phyloP scores from a whole-genome alignment of 2,888 invertebrate species.

The Aelia acuminata region DNA sequence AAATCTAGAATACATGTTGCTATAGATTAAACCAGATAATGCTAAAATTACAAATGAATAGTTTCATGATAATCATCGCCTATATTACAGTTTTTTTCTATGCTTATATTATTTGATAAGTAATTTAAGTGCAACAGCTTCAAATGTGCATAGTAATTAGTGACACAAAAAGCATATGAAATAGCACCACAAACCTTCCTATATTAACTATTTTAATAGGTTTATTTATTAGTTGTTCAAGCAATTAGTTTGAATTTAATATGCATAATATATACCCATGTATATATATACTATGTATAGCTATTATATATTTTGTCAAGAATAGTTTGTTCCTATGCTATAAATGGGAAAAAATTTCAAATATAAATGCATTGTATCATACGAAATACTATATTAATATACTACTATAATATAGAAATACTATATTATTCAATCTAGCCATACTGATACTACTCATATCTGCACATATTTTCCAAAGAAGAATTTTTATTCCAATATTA shows the following conservation, averaged over 20 bases:
- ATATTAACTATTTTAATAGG: not conserved
- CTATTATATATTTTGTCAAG: not conserved
- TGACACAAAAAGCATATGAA: constrained; percentile 40
- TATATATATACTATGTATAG: not conserved
- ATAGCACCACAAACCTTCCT: constrained; percentile 43
- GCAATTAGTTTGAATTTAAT: constrained; percentile 36
- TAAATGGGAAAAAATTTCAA: too few relatives aligned
- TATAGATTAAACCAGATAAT: too few relatives aligned
- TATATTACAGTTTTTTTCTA: not conserved
- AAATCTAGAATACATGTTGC: too few relatives aligned
- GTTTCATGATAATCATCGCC: not conserved
- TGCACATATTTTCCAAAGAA: too few relatives aligned
- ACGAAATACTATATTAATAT: too few relatives aligned
- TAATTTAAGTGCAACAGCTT: not conserved
- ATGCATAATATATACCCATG: not conserved
- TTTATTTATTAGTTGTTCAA: not conserved
- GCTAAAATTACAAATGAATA: not conserved
- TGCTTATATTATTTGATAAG: not conserved
- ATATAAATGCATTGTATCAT: too few relatives aligned
- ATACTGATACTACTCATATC: too few relatives aligned
- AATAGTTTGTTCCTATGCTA: not conserved
- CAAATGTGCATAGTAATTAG: constrained; percentile 23
- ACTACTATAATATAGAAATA: too few relatives aligned
- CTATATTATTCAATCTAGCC: too few relatives aligned
- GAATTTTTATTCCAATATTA: too few relatives aligned